These are phyloP conservation scores for Thamnophis sirtalis DNA, from an alignment of 2,113 vertebrate species.

Conservation along the genomic window DNA sequence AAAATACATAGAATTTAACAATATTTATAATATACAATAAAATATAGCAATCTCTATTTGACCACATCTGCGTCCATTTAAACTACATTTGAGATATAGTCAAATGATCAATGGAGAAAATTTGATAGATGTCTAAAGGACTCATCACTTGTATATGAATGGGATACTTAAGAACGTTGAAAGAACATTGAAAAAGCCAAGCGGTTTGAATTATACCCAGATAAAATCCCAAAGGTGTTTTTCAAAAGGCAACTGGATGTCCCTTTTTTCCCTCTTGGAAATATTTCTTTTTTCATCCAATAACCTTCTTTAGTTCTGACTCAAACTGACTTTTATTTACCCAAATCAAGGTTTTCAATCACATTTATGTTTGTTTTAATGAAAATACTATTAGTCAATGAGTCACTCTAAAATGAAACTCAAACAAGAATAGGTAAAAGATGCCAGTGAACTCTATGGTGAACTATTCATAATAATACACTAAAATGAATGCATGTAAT, in stretches of 20 bases:
- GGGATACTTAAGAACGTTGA: not conserved
- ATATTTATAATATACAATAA: not conserved
- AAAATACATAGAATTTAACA: not conserved
- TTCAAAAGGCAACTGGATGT: not conserved
- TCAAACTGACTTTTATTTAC: not conserved
- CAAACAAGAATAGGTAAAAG: slow-evolving; percentile 19
- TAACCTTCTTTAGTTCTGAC: not conserved
- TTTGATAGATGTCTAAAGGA: not conserved
- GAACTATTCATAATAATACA: not conserved
- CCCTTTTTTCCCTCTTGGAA: not conserved
- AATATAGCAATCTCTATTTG: not conserved
- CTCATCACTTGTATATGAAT: not conserved
- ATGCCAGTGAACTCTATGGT: slow-evolving; percentile 9
- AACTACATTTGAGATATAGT: not conserved
- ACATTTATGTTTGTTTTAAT: not conserved
- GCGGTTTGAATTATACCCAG: not conserved
- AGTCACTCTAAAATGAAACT: not conserved
- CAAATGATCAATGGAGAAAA: not conserved
- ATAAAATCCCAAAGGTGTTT: not conserved
- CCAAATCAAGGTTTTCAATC: not conserved
- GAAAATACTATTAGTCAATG: not conserved
- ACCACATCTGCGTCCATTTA: not conserved
- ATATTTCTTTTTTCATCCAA: not conserved
- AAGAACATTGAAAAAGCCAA: not conserved
- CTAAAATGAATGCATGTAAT: not conserved